A percentile compares a stretch with the other conserved stretches of the same genome.
phyloP scores from a whole-genome alignment of 2,797 vertebrate species.

The Paramormyrops hopkinsi region DNA sequence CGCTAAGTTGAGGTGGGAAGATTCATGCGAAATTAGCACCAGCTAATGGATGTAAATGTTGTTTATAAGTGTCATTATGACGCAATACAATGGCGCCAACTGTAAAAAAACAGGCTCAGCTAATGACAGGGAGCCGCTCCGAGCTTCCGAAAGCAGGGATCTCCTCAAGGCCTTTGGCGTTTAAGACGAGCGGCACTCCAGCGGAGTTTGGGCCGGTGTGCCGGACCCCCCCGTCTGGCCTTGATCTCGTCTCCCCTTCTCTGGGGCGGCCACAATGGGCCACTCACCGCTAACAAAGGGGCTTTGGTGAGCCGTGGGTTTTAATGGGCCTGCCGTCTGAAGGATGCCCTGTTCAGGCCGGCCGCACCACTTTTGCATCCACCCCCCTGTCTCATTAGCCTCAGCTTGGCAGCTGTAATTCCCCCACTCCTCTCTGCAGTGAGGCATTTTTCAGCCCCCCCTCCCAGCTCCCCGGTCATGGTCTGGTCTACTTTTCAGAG shows the following conservation, averaged over 20 bases:
- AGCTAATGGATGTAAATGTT: not conserved
- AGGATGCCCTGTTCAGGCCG: constrained; percentile 44
- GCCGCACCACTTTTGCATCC: constrained; percentile 19
- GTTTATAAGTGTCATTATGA: not conserved
- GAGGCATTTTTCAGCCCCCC: not conserved
- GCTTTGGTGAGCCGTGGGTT: constrained; percentile 40
- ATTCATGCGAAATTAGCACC: not conserved
- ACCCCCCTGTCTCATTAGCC: constrained; percentile 16
- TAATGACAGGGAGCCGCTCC: not conserved
- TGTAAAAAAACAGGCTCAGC: not conserved
- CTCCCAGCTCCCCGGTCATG: not conserved
- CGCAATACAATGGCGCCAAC: not conserved
- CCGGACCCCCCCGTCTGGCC: constrained; percentile 29
- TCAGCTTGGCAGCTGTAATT: not conserved
- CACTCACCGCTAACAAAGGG: constrained; percentile 52
- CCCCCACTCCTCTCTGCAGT: not conserved
- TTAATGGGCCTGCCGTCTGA: constrained; percentile 49
- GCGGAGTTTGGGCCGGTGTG: not conserved
- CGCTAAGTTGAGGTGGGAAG: not conserved
- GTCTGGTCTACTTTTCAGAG: not conserved
- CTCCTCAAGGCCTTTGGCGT: not conserved
- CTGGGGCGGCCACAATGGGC: constrained; percentile 53
- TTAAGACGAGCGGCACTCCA: not conserved
- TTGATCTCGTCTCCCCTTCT: constrained; percentile 45
- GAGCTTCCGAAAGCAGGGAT: not conserved